Base-by-base conservation (phyloP, 1,140 invertebrate genomes). In the Hesperophylax magnus region DNA sequence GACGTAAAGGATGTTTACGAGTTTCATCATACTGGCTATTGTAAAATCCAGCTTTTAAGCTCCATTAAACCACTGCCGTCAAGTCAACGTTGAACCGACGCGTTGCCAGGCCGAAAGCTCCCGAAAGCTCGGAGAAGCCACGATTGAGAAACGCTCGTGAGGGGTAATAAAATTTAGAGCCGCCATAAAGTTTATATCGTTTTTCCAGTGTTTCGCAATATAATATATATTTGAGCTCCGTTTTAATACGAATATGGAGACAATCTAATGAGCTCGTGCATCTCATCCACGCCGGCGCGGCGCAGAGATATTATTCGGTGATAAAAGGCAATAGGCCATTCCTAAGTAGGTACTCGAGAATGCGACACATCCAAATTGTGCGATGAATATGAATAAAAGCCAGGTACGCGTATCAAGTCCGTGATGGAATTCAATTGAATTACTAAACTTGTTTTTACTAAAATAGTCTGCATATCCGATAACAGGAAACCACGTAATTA, bases 131-230 rank as follows among this genome's bases (percentile, higher is more conserved):
- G 20, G 56, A 58, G 56, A 58, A n/a, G n/a, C 56, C n/a, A 6
- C 56, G 56, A 81, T 81, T 76, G 74, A 52, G 74, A 77, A 81
- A 81, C 67, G 31, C 52, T 56, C 54, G 60, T 72, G 67, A 81
- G 22, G 22, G 61, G 58, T 67, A 72, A 81, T 81, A 81, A 79
- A 81, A 39, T 81, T 81, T 81, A 81, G 27, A 67, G 78, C 20
- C n/a, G 60, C 61, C 58, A n/a, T 81, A 81, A 77, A 81, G 47
- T 81, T 81, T 77, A 81, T 61, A 54, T 53, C 74, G 61, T 54
- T 39, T 65, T 54, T 72, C 79, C 18, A 65, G 72, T 52, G 71
- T 69, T 81, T 77, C 60, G 27, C 79, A 81, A 77, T 61, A 58
- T 58, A 58, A 47, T 47, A 47, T 27, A 27, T 47, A 47, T 47